Evolutionary conservation across 2,113 vertebrate genomes (phyloP), one percentile per base, ranked within the genome.

Genomic region (Lampris incognitus): DNA sequence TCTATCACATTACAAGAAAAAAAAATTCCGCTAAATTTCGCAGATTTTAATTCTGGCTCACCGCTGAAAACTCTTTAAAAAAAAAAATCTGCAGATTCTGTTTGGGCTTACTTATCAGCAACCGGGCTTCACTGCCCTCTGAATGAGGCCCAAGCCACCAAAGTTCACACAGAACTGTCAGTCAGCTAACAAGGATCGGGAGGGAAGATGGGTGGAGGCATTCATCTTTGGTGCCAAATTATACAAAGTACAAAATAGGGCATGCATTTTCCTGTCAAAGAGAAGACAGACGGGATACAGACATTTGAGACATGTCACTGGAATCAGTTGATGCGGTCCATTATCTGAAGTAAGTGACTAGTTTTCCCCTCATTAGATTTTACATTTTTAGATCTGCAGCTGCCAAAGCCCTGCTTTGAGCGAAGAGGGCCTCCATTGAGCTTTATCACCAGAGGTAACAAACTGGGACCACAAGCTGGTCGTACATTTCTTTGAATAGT

Each of bases 31-130:
- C 24, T 24, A 24, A 24, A 24, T 24, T 24, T 24, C 24, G 24
- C 24, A 24, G 24, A 24, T 24, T 24, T 24, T 24, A 24, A 24
- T 24, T 24, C 24, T 24, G 24, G 24, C 24, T 24, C 24, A 24
- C 24, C 24, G 24, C 24, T 24, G 24, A 24, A 24, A 24, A 24
- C 24, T 24, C 24, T 24, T 24, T 24, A 24, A 24, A 79, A 46
- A 69, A 24, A 24, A 24, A 24, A 24, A 24, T 24, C 24, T 24
- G 24, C 24, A 24, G 24, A 24, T 24, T 24, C 24, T 24, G 24
- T 24, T 24, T 24, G 24, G 24, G 64, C 50, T 0, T 78, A 84
- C 85, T 92, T 92, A 92, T 93, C 91, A 91, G 87, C 52, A 3
- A 64, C 1, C n/a, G 61, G 49, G 81, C 82, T 41, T 24, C 58